Base-by-base conservation (phyloP, 2,113 vertebrate species). In the Scortum barcoo region DNA sequence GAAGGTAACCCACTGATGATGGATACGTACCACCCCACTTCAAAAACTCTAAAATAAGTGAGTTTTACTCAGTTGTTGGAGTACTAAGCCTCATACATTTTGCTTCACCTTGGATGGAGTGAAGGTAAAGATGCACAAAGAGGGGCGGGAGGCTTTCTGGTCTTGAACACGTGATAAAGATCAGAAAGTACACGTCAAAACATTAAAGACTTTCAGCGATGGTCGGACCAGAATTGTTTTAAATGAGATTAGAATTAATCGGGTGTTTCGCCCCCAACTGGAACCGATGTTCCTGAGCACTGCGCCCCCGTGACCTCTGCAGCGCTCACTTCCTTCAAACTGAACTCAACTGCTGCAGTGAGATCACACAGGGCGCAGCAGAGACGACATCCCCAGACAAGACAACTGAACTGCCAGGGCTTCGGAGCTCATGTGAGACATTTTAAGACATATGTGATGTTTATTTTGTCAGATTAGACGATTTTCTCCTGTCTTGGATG, bases 401-500 rank as follows among this genome's bases (percentile, higher is more conserved):
- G 60, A 86, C 72, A 33, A 44, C 58, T 33, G 74, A 78, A 51
- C 60, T 8, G 14, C 57, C 38, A 17, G 30, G 36, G 62, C 69
- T 60, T 33, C 81, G 30, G 28, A 46, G 24, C 46, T 62, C 70
- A 51, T 16, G 38, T 53, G 46, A 83, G 38, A 66, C 57, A 63
- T 76, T 86, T 68, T 65, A 38, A 69, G 44, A 65, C 83, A 80
- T 54, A 28, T 53, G 42, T 73, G 13, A 58, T 33, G 9, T 86
- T 76, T 71, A 67, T 83, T 78, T 81, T 72, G 61, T 77, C 61
- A 16, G 5, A 3, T 62, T 54, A n/a, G 48, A 46, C 2, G 10
- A 22, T 53, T 57, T 40, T 58, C n/a, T 51, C 36, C 38, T 68
- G 62, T 80, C 26, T 60, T 78, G 63, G 71, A 74, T 72, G 80